A percentile compares a stretch with the other conserved stretches of the same genome.
phyloP scores from a whole-genome alignment of 2,888 invertebrate species.

The Parnassius mnemosyne region DNA sequence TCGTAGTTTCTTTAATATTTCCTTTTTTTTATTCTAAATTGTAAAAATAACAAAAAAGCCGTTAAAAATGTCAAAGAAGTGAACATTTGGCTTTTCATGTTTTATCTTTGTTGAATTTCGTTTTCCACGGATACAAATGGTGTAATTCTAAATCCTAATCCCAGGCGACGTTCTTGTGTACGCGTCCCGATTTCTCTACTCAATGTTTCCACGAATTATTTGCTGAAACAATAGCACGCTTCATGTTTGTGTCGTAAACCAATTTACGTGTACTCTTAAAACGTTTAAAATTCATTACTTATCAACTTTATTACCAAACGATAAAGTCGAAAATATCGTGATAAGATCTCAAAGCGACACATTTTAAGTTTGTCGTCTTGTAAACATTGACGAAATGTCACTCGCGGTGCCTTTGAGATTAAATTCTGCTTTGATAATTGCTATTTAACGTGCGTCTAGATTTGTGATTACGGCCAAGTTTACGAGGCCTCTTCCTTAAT shows the following conservation, averaged over 20 bases:
- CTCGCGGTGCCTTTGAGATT: conserved; percentile 72
- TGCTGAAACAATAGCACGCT: conserved; percentile 75
- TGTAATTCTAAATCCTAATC: conserved; percentile 49
- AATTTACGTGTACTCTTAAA: conserved; percentile 31
- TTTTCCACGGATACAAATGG: conserved; percentile 18
- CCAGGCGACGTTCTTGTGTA: conserved; percentile 54
- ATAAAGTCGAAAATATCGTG: conserved; percentile 40
- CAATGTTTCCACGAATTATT: conserved; percentile 73
- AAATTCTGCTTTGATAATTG: conserved; percentile 68
- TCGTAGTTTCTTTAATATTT: too few relatives aligned
- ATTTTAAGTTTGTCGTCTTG: conserved; percentile 44
- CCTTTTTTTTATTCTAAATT: background rate
- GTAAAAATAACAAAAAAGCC: background rate
- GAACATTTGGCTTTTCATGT: background rate
- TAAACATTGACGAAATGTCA: conserved; percentile 65
- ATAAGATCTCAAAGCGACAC: conserved; percentile 16
- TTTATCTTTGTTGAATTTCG: conserved; percentile 8
- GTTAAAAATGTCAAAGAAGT: background rate
- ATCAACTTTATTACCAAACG: conserved; percentile 28
- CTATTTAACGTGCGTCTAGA: conserved; percentile 63
- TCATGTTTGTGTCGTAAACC: conserved; percentile 56
- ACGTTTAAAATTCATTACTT: conserved; percentile 24
- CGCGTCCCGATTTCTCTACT: conserved; percentile 65
- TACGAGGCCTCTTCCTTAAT: conserved; percentile 39
- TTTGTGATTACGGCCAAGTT: conserved; percentile 61